Conservation (phyloP, 2,797 vertebrate species). For the Liasis olivaceus region DNA sequence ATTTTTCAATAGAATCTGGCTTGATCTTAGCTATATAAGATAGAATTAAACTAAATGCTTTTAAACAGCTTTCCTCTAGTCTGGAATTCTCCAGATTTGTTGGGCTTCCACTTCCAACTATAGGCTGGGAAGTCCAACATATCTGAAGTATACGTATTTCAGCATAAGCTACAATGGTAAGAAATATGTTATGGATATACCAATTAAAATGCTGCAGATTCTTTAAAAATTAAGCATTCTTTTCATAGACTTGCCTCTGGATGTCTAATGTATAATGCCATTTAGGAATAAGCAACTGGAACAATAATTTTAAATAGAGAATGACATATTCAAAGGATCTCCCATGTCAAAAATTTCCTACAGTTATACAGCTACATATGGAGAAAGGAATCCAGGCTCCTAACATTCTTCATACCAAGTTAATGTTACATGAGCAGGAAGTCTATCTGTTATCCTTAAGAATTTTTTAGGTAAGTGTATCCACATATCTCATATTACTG, state of each 20-base stretch:
- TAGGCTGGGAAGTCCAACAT: neutral
- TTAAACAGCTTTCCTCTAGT: neutral
- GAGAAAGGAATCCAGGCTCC: neutral
- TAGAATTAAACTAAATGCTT: neutral
- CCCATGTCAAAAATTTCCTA: neutral
- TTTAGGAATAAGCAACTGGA: neutral
- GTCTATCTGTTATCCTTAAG: neutral
- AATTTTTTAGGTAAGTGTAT: neutral
- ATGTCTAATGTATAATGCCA: neutral
- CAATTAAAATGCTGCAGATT: neutral
- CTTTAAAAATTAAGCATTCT: slow-evolving; percentile 8
- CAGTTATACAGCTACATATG: neutral
- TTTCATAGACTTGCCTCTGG: neutral
- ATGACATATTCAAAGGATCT: neutral
- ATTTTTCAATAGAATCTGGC: slow-evolving; percentile 52
- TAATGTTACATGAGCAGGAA: neutral
- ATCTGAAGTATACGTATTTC: neutral
- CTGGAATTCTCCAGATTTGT: neutral
- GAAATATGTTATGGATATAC: neutral
- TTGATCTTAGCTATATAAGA: neutral
- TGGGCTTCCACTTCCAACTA: neutral
- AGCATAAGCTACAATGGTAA: slow-evolving; percentile 1
- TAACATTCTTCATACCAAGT: neutral
- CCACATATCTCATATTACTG: neutral
- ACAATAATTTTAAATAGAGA: neutral